Conservation (phyloP, 2,888 invertebrate genomes). For the Amphiduros pacificus region DNA sequence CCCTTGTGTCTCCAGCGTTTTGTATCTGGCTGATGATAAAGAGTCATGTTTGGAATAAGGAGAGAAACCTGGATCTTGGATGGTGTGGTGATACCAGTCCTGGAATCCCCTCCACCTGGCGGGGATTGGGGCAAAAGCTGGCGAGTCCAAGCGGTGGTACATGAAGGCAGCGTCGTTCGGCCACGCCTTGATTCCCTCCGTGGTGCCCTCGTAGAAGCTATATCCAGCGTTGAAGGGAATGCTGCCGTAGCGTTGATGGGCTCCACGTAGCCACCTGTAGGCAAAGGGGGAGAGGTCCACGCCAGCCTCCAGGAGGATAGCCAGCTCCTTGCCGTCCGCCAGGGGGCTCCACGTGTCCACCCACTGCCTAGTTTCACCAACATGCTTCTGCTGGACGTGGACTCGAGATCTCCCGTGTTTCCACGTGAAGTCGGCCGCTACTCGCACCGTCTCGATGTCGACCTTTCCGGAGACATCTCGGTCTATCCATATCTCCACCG, state of each 20-base stretch:
- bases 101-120: not conserved
- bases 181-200: too few relatives aligned
- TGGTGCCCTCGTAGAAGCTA: conserved; percentile 29
- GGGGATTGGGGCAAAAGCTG: not conserved
- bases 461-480: conserved; percentile 19
- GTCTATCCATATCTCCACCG: conserved; percentile 36
- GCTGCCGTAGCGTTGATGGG: conserved; percentile 36
- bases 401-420: conserved; percentile 27
- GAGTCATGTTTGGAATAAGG: not conserved
- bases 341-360: conserved; percentile 39
- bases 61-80: not conserved
- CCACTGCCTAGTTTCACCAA: conserved; percentile 37
- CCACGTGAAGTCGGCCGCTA: conserved; percentile 30
- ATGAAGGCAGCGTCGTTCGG: not conserved
- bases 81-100: not conserved
- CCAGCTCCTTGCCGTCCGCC: conserved; percentile 37
- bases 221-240: conserved; percentile 35
- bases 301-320: conserved; percentile 47
- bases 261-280: conserved; percentile 41
- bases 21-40: not conserved
- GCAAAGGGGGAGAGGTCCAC: conserved; percentile 39
- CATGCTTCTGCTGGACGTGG: conserved; percentile 29
- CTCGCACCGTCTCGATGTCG: conserved; percentile 20
- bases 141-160: not conserved
- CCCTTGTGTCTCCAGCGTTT: not conserved